Conservation (phyloP, 2,888 invertebrate species). For the Atethmia centrago region DNA sequence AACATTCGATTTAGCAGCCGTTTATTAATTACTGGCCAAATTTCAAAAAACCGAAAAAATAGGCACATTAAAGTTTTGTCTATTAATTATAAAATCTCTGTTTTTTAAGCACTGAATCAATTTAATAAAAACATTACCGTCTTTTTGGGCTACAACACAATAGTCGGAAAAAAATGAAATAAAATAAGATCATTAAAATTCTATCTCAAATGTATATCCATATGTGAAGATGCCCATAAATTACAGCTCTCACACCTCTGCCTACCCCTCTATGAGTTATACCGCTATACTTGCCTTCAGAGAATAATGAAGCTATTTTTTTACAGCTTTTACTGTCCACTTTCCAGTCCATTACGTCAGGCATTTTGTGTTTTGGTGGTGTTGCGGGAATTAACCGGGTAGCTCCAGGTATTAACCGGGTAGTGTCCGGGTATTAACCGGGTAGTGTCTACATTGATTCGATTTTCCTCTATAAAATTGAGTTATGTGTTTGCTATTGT, state of each 20-base stretch:
- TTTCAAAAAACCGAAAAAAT: neutral
- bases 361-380: slow-evolving; percentile 12
- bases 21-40: neutral
- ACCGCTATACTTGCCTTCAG: slow-evolving; percentile 64
- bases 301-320: slow-evolving; percentile 63
- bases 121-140: neutral
- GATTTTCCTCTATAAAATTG: neutral
- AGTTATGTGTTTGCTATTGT: neutral
- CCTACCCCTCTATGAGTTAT: slow-evolving; percentile 25
- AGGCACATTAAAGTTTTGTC: neutral
- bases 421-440: neutral
- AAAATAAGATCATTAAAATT: neutral
- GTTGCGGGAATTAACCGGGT: neutral
- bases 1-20: neutral
- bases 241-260: slow-evolving; percentile 9
- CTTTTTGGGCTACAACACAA: neutral
- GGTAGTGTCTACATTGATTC: slow-evolving; percentile 5
- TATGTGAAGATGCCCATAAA: slow-evolving; percentile 29
- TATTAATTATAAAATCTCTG: neutral
- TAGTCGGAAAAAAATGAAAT: neutral
- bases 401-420: neutral
- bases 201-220: neutral
- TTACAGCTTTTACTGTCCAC: slow-evolving; percentile 59
- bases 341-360: slow-evolving; percentile 52
- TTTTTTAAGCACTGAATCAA: too few species aligned